Percentiles rank a stretch among this genome's conserved stretches.
These are phyloP conservation scores for Platalea minor DNA, from an alignment of 2,797 vertebrate species.

Conservation along the genomic window DNA sequence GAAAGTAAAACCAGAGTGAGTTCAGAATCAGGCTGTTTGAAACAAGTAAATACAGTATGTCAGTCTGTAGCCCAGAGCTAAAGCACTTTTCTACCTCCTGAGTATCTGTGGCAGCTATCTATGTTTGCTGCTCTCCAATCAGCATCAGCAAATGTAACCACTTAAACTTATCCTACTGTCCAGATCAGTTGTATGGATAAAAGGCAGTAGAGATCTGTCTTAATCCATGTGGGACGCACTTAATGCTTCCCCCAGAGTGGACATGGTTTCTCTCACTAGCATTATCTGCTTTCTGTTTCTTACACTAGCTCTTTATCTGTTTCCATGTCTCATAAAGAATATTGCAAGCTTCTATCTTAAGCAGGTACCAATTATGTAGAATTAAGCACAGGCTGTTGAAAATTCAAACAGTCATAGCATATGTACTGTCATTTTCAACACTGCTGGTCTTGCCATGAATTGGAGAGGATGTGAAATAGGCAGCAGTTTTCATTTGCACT, in stretches of 20 bases:
- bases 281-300: slow-evolving; percentile 75
- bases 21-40: slow-evolving; percentile 15
- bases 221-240: slow-evolving; percentile 55
- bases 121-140: slow-evolving; percentile 37
- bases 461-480: slow-evolving; percentile 47
- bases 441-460: slow-evolving; percentile 14
- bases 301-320: slow-evolving; percentile 69
- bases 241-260: slow-evolving; percentile 41
- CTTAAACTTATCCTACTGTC: slow-evolving; percentile 74
- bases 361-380: slow-evolving; percentile 64
- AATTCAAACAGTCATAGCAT: slow-evolving; percentile 65
- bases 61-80: slow-evolving; percentile 7
- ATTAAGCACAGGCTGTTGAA: slow-evolving; percentile 67
- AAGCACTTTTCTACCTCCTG: slow-evolving; percentile 13
- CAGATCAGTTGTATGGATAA: slow-evolving; percentile 72
- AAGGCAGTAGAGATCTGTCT: slow-evolving; percentile 65
- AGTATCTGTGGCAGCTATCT: slow-evolving; percentile 52
- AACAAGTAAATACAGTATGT: slow-evolving; percentile 16
- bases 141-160: slow-evolving; percentile 68
- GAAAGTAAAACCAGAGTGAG: background rate
- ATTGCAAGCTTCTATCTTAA: slow-evolving; percentile 60
- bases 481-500: background rate
- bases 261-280: slow-evolving; percentile 51
- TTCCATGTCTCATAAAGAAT: slow-evolving; percentile 62
- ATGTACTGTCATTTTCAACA: slow-evolving; percentile 53